Evolutionary conservation across 1,140 invertebrate genomes (phyloP).

Genomic region (Megalopta genalis): DNA sequence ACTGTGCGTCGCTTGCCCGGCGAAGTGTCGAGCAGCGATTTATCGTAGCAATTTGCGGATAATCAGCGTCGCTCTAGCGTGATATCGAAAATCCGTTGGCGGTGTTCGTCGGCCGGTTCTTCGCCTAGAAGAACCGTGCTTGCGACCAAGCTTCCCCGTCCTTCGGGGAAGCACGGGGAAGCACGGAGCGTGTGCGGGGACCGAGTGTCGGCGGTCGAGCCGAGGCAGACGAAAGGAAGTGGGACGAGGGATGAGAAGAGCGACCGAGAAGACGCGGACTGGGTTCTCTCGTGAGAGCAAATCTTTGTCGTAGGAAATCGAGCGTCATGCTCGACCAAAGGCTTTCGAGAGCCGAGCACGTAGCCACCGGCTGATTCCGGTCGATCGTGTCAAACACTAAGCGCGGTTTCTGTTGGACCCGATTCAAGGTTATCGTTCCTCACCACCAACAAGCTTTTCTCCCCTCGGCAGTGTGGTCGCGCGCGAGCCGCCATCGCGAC

Average conservation of each 20-base stretch:
- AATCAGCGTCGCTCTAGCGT: constrained; percentile 49
- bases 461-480: neutral
- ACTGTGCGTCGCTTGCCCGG: neutral
- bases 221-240: neutral
- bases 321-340: constrained; percentile 65
- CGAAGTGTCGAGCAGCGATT: constrained; percentile 25
- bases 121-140: constrained; percentile 19
- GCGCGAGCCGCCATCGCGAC: neutral
- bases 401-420: constrained; percentile 44
- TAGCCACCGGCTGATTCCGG: constrained; percentile 58
- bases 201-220: neutral
- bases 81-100: constrained; percentile 48
- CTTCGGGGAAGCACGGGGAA: constrained; percentile 27
- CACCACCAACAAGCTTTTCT: no score
- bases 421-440: constrained; percentile 36
- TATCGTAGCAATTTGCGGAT: constrained; percentile 56
- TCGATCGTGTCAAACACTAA: constrained; percentile 68
- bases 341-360: constrained; percentile 59
- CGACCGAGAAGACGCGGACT: constrained; percentile 2
- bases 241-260: constrained; percentile 5
- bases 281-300: constrained; percentile 66
- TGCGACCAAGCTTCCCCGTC: constrained; percentile 44
- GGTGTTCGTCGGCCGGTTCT: neutral
- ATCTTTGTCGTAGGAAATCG: constrained; percentile 72
- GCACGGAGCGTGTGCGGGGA: constrained; percentile 1